Conservation (phyloP, 2,113 vertebrate species). For the Turnix velox region DNA sequence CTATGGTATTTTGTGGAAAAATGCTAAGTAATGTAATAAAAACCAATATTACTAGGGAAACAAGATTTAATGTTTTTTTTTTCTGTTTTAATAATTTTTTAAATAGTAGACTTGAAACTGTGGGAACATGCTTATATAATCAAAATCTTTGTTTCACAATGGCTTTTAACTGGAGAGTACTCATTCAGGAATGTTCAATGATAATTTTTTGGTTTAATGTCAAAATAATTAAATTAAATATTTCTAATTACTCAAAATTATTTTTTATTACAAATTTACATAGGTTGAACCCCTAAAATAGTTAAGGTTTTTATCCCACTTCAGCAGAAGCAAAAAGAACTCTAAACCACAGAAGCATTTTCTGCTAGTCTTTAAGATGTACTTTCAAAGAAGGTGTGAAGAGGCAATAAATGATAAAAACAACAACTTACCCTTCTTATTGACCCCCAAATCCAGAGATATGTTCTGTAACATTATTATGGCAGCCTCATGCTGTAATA, state of each 20-base stretch:
- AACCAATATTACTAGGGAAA: neutral
- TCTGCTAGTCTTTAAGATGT: neutral
- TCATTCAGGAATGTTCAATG: neutral
- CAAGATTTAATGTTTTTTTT: neutral
- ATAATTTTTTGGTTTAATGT: neutral
- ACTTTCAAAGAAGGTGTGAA: neutral
- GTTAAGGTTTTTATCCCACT: rapidly evolving
- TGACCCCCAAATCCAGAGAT: neutral
- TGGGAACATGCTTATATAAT: neutral
- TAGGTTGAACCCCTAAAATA: neutral
- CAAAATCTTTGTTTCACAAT: neutral
- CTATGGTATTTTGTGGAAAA: neutral
- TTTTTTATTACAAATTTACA: neutral
- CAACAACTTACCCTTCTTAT: neutral
- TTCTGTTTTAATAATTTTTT: neutral
- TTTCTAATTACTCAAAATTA: neutral
- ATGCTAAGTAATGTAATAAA: neutral
- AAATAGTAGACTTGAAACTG: neutral
- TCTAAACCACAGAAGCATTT: neutral
- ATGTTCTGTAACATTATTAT: neutral
- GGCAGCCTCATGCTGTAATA: neutral
- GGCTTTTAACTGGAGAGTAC: neutral
- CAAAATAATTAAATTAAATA: neutral
- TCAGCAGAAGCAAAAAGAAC: rapidly evolving
- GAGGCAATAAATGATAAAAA: rapidly evolving